phyloP scores from a whole-genome alignment of 2,797 vertebrate genomes.

The Gymnoscopelus microlampas region DNA sequence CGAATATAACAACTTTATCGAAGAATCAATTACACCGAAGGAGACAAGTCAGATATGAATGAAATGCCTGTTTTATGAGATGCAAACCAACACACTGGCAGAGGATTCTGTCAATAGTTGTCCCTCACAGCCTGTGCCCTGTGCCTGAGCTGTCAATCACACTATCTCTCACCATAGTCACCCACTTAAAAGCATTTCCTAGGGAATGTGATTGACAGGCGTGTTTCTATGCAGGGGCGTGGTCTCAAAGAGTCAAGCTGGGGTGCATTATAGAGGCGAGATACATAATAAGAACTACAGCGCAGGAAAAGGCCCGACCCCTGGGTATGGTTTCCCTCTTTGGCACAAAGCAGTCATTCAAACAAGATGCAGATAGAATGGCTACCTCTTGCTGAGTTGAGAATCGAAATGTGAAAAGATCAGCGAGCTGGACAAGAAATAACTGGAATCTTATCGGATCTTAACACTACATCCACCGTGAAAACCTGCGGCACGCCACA shows the following conservation, averaged over 20 bases:
- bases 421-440: conserved; percentile 44
- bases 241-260: conserved; percentile 63
- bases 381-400: conserved; percentile 49
- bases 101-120: too few relatives aligned
- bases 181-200: conserved; percentile 34
- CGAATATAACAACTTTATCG: too few relatives aligned
- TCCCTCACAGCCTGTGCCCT: conserved; percentile 43
- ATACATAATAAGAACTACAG: conserved; percentile 73
- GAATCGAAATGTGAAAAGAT: conserved; percentile 71
- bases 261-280: conserved; percentile 53
- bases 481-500: conserved; percentile 3
- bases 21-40: too few relatives aligned
- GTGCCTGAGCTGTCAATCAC: conserved; percentile 63
- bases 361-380: conserved; percentile 57
- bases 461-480: not conserved
- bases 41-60: too few relatives aligned
- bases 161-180: conserved; percentile 41
- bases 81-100: too few relatives aligned
- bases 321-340: conserved; percentile 68
- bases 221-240: conserved; percentile 55
- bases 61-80: too few relatives aligned
- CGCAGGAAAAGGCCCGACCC: conserved; percentile 55
- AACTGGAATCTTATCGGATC: conserved; percentile 28
- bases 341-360: conserved; percentile 63
- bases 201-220: conserved; percentile 62